Evolutionary conservation across 2,113 vertebrate species (phyloP), one percentile per base, ranked within the genome.

Genomic region (Odocoileus virginianus): DNA sequence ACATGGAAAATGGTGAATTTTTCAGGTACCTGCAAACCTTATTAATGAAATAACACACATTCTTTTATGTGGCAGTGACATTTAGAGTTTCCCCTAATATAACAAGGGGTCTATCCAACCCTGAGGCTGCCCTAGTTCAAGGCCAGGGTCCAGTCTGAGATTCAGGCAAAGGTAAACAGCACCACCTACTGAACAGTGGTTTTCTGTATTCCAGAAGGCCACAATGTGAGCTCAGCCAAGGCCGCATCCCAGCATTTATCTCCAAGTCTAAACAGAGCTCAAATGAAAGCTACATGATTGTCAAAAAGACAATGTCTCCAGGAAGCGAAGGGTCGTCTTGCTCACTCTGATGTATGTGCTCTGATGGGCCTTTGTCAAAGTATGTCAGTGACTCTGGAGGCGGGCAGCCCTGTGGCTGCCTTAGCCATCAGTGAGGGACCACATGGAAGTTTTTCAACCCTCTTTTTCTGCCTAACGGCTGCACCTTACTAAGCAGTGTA

Each of bases 141-240:
- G 74, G 84, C 92, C 57, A n/a, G 43, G 88, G 60, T 14, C 21
- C 0, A 0, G 21, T 33, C 6, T 14, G 43, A 87, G 83, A 58
- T 21, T 55, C 54, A 97, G 47, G 84, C 4, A 28, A 92, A 98
- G 96, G 97, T 91, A 82, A 36, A 98, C 94, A 98, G 97, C 97
- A 82, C 98, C 97, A 98, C 89, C 98, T 98, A 97, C 95, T 95
- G 98, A 93, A 60, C 81, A 52, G 1, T 7, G n/a, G 21, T 19
- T 76, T 50, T 64, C 36, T 43, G 17, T 28, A 2, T 10, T 67
- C 47, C 58, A 84, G 52, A 79, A 28, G 40, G 52, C 61, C 17
- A 17, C 11, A 28, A 8, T 4, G 2, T 6, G 45, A 61, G 43
- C 6, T 30, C 1, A 11, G 33, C 58, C 64, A 47, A 82, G 87